A percentile compares a stretch with the other conserved stretches of the same genome.
Conservation (phyloP, 2,888 invertebrate species). For the Cataglyphis cursor region DNA sequence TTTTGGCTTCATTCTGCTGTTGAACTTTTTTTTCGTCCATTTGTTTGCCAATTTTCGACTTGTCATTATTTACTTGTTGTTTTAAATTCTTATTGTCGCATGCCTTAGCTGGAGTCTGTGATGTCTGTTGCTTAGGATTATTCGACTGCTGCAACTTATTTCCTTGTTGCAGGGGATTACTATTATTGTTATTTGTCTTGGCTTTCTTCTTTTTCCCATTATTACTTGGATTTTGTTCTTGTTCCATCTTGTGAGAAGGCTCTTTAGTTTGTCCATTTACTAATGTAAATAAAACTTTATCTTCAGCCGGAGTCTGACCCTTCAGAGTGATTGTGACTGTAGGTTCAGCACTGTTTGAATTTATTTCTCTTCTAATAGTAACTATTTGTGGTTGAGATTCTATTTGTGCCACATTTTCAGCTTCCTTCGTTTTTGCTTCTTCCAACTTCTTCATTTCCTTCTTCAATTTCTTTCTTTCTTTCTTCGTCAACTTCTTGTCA, state of each 20-base stretch:
- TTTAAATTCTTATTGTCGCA: constrained; percentile 77
- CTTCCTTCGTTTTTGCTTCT: constrained; percentile 80
- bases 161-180: constrained; percentile 68
- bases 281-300: constrained; percentile 91
- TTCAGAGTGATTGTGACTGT: constrained; percentile 93
- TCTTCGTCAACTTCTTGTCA: constrained; percentile 84
- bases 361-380: constrained; percentile 91
- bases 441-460: constrained; percentile 85
- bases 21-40: constrained; percentile 73
- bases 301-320: constrained; percentile 91
- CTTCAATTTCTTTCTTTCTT: constrained; percentile 83
- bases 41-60: constrained; percentile 76
- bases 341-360: constrained; percentile 90
- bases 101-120: constrained; percentile 65
- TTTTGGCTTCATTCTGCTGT: constrained; percentile 77
- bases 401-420: constrained; percentile 66
- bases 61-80: constrained; percentile 77
- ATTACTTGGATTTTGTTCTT: constrained; percentile 75
- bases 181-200: constrained; percentile 75
- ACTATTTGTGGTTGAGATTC: constrained; percentile 87
- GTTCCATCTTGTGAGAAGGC: constrained; percentile 72
- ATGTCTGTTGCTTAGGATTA: constrained; percentile 74
- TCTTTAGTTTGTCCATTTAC: constrained; percentile 88
- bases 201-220: constrained; percentile 82
- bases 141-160: constrained; percentile 72